phyloP scores from a whole-genome alignment of 92 coral and sea anemone genomes.

The Isaurus tuberculatus region DNA sequence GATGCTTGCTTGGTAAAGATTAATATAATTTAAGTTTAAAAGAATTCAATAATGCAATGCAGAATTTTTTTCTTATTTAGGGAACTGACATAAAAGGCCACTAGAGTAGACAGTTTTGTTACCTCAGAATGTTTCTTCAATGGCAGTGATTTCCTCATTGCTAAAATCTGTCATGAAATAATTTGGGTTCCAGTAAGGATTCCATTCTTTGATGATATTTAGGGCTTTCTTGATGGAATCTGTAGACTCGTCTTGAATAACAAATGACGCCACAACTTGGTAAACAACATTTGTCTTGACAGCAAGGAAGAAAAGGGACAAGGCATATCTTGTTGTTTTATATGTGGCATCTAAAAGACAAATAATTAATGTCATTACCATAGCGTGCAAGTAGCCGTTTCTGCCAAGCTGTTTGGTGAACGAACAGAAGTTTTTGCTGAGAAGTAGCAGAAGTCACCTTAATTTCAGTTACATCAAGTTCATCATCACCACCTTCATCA shows the following conservation, averaged over 20 bases:
- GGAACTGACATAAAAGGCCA: background rate
- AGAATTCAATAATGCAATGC: background rate
- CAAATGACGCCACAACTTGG: slow-evolving; percentile 19
- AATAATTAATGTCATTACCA: slow-evolving; percentile 58
- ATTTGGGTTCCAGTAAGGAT: slow-evolving; percentile 38
- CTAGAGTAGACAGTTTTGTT: background rate
- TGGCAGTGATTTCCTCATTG: slow-evolving; percentile 31
- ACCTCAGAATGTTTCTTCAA: slow-evolving; percentile 40
- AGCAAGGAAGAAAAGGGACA: slow-evolving; percentile 56
- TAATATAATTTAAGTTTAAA: too few relatives aligned
- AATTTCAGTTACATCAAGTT: background rate
- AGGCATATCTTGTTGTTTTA: slow-evolving; percentile 63
- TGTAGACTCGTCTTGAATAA: slow-evolving; percentile 30
- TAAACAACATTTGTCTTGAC: background rate
- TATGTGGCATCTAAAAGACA: slow-evolving; percentile 65
- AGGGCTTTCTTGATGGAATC: slow-evolving; percentile 28
- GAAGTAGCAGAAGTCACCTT: slow-evolving; percentile 12
- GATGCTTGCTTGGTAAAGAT: too few relatives aligned
- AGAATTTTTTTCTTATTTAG: background rate
- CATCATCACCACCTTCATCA: background rate
- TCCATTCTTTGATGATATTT: slow-evolving; percentile 17
- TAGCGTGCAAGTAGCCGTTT: slow-evolving; percentile 40
- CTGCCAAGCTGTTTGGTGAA: slow-evolving; percentile 69
- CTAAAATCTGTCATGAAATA: slow-evolving; percentile 37
- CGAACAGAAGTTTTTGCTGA: slow-evolving; percentile 52